Evolutionary conservation across 2,888 invertebrate species (phyloP).

Genomic region (Trisateles emortualis): DNA sequence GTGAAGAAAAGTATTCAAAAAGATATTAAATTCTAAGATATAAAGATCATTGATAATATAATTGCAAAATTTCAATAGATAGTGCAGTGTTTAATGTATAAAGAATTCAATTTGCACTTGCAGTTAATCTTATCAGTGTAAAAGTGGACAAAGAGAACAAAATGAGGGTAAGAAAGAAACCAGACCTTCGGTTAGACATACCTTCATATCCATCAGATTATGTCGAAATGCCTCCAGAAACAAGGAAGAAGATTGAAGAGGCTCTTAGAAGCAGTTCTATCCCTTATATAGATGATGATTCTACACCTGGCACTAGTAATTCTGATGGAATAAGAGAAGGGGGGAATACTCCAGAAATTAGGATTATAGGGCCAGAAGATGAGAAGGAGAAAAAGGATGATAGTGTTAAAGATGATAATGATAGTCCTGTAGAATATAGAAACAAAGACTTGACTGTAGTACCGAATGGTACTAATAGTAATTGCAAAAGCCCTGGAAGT

Average conservation of each 20-base stretch:
- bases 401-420: conserved; percentile 13
- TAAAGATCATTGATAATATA: neutral
- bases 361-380: conserved; percentile 58
- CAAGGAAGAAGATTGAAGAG: conserved; percentile 59
- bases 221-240: conserved; percentile 75
- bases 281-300: conserved; percentile 15
- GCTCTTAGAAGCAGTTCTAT: conserved; percentile 41
- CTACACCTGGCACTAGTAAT: conserved; percentile 13
- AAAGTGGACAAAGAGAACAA: conserved; percentile 16
- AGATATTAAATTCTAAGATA: neutral
- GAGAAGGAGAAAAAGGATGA: conserved; percentile 7
- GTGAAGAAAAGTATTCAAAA: conserved; percentile 3
- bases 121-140: conserved; percentile 10
- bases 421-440: conserved; percentile 57
- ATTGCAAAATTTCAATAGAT: too few relatives aligned
- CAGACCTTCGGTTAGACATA: conserved; percentile 71
- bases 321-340: conserved; percentile 37
- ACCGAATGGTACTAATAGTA: conserved; percentile 86
- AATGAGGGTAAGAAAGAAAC: conserved; percentile 73
- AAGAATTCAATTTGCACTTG: too few relatives aligned
- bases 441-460: conserved; percentile 89
- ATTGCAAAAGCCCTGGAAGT: conserved; percentile 86
- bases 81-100: conserved; percentile 18
- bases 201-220: conserved; percentile 75
- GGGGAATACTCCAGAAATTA: conserved; percentile 72